A percentile compares a stretch with the other conserved stretches of the same genome.
Evolutionary conservation across 2,113 vertebrate species (phyloP).

Genomic region (Pseudopipra pipra): DNA sequence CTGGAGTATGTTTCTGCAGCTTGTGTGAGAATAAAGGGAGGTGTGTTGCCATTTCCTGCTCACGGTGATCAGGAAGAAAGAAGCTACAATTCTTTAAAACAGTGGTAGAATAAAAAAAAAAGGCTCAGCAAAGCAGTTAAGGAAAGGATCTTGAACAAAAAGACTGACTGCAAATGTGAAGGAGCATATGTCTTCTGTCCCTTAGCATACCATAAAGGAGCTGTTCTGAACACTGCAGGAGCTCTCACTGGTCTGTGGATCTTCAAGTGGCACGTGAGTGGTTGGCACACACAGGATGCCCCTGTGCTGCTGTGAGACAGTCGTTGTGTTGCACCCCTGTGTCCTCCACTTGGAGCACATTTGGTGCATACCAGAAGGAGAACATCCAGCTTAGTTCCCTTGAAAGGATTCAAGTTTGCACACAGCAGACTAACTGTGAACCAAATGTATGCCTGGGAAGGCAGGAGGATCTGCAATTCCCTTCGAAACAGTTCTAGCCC

Average conservation of each 20-base stretch:
- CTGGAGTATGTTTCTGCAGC: neutral
- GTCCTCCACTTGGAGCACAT: neutral
- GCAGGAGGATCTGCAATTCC: neutral
- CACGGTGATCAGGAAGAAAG: rapidly evolving
- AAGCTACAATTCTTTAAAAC: neutral
- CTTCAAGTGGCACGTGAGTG: rapidly evolving
- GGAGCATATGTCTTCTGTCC: neutral
- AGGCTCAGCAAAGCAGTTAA: neutral
- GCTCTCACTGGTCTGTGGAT: neutral
- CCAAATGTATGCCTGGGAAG: neutral
- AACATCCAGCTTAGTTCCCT: neutral
- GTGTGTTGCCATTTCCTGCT: neutral
- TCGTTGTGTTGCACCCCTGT: neutral
- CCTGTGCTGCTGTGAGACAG: neutral
- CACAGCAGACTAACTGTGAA: neutral
- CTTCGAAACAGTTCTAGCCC: neutral
- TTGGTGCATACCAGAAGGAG: neutral
- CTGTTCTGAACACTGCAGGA: neutral
- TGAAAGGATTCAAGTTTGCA: neutral
- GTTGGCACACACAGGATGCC: neutral
- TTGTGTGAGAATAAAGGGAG: neutral
- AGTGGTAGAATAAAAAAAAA: neutral
- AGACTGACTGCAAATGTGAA: neutral
- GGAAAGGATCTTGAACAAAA: neutral
- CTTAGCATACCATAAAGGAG: neutral